These are phyloP conservation scores for Nomada ferruginata DNA, from an alignment of 2,888 invertebrate genomes.

Conservation along the genomic window DNA sequence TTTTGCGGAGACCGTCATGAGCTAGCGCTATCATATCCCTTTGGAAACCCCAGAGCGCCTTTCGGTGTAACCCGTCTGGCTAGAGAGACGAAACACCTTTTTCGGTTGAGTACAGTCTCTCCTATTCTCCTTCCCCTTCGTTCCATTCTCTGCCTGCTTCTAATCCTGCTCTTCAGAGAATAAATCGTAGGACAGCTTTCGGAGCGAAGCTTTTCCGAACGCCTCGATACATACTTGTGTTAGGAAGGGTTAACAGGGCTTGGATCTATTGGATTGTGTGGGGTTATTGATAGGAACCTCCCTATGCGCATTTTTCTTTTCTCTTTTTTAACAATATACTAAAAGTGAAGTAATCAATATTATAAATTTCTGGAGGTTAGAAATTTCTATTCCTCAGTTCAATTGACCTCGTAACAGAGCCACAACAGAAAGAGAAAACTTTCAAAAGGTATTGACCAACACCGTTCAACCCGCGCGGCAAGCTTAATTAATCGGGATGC, in stretches of 20 bases:
- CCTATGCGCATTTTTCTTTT: too few relatives aligned
- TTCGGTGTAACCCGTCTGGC: slow-evolving; percentile 24
- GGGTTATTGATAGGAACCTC: too few relatives aligned
- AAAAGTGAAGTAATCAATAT: too few relatives aligned
- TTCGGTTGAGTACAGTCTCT: neutral
- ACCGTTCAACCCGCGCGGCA: neutral
- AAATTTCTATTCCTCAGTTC: too few relatives aligned
- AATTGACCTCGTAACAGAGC: too few relatives aligned
- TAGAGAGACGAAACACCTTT: slow-evolving; percentile 20
- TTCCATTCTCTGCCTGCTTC: slow-evolving; percentile 12
- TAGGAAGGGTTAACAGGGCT: neutral
- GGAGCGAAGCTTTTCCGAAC: neutral
- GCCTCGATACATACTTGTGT: neutral
- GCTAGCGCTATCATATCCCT: slow-evolving; percentile 37
- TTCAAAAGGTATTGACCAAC: neutral
- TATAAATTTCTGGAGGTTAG: too few relatives aligned
- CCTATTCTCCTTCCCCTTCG: neutral
- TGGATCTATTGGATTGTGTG: too few relatives aligned
- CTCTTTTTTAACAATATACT: too few relatives aligned
- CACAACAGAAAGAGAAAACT: too few relatives aligned
- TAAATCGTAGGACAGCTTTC: slow-evolving; percentile 5
- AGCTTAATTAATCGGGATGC: slow-evolving; percentile 19
- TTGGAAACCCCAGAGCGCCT: slow-evolving; percentile 33
- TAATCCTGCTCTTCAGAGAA: neutral
- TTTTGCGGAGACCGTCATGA: slow-evolving; percentile 55